Evolutionary conservation across 2,113 vertebrate species (phyloP).

Genomic region (Eptatretus burgeri): DNA sequence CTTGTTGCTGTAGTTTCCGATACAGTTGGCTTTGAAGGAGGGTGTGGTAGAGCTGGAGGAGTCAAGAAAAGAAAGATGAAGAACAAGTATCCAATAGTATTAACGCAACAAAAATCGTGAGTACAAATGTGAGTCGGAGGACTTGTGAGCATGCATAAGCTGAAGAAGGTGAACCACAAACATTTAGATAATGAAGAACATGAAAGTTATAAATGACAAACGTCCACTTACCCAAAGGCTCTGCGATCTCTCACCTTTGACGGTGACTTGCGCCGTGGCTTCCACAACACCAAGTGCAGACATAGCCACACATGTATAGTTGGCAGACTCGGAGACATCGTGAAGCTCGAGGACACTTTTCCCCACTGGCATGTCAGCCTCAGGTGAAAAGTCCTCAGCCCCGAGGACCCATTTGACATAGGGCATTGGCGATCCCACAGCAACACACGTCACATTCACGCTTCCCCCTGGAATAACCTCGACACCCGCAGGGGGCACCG

Average conservation of each 20-base stretch:
- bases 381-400: slow-evolving; percentile 62
- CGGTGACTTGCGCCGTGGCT: slow-evolving; percentile 72
- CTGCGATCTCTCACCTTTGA: slow-evolving; percentile 46
- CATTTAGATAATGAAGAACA: too few relatives aligned
- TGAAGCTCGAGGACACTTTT: slow-evolving; percentile 81
- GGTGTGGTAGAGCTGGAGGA: slow-evolving; percentile 62
- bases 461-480: slow-evolving; percentile 96
- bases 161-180: too few relatives aligned
- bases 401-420: slow-evolving; percentile 99
- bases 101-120: too few relatives aligned
- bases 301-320: slow-evolving; percentile 98
- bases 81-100: neutral
- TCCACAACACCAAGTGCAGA: slow-evolving; percentile 94
- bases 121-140: too few relatives aligned
- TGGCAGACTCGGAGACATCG: slow-evolving; percentile 73
- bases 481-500: slow-evolving; percentile 68
- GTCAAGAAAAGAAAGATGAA: neutral
- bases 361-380: slow-evolving; percentile 93
- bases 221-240: slow-evolving; percentile 7
- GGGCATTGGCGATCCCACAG: slow-evolving; percentile 90
- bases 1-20: slow-evolving; percentile 92
- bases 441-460: slow-evolving; percentile 94
- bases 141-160: too few relatives aligned
- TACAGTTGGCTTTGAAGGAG: slow-evolving; percentile 60
- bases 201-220: neutral